These are phyloP conservation scores for Onychostoma macrolepis DNA, from an alignment of 2,113 vertebrate genomes.

Conservation along the genomic window DNA sequence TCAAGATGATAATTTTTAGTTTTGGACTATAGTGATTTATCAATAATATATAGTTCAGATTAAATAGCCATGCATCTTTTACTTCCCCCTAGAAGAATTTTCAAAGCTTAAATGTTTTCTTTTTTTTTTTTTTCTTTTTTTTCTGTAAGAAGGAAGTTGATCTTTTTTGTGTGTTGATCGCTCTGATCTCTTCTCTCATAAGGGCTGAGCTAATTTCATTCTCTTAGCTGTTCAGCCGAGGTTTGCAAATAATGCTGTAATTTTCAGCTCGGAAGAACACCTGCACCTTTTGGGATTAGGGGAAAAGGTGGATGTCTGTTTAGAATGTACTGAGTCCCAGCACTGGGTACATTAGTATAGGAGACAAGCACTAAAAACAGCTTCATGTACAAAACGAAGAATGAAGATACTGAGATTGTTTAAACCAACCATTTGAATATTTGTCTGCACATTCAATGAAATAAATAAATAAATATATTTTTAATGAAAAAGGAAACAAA, in stretches of 20 bases:
- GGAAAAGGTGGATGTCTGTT: conserved; percentile 49
- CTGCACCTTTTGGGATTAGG: conserved; percentile 57
- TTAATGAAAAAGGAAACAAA: not conserved
- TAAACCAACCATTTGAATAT: conserved; percentile 7
- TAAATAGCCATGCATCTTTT: not conserved
- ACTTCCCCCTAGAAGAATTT: not conserved
- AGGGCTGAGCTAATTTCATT: conserved; percentile 38
- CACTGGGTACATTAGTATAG: conserved; percentile 10
- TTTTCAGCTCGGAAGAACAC: conserved; percentile 59
- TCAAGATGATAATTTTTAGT: not conserved
- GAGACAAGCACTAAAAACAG: conserved; percentile 11
- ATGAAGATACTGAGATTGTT: not conserved
- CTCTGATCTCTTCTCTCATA: conserved; percentile 41
- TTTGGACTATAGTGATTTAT: not conserved
- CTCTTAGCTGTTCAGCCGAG: conserved; percentile 44
- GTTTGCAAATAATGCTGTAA: conserved; percentile 59
- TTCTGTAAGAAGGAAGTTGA: not conserved
- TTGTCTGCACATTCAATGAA: not conserved
- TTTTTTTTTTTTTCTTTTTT: no score
- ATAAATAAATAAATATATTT: not conserved
- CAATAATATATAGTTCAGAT: not conserved
- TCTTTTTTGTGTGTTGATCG: conserved; percentile 30
- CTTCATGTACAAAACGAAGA: not conserved
- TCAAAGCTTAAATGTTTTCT: not conserved
- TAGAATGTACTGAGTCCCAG: conserved; percentile 45